Evolutionary conservation across 2,888 invertebrate species (phyloP).

Genomic region (Philhelius pedissequus): DNA sequence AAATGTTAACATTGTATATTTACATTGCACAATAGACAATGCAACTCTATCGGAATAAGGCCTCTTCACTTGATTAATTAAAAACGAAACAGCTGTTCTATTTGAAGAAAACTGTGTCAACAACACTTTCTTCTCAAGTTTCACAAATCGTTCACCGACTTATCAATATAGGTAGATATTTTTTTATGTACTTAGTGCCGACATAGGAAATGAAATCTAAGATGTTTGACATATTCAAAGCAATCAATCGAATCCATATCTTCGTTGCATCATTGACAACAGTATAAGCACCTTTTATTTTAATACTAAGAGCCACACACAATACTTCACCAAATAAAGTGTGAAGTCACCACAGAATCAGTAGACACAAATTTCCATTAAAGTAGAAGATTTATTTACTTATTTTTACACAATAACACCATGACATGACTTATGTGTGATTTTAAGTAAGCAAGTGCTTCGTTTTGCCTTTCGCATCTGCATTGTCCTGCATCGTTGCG

Average conservation of each 20-base stretch:
- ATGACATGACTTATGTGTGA: conserved; percentile 49
- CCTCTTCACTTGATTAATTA: background rate
- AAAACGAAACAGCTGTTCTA: background rate
- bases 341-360: conserved; percentile 5
- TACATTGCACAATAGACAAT: too few species aligned
- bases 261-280: background rate
- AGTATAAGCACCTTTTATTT: background rate
- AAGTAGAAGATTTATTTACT: conserved; percentile 13
- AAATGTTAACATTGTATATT: too few species aligned
- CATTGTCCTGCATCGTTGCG: background rate
- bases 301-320: background rate
- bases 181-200: background rate
- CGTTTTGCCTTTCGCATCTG: background rate
- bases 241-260: background rate
- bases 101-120: conserved; percentile 20
- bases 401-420: conserved; percentile 44
- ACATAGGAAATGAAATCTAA: conserved; percentile 14
- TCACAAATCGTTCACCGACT: background rate
- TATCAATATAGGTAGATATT: background rate
- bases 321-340: background rate
- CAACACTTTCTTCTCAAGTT: background rate
- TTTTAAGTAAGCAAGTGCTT: conserved; percentile 36
- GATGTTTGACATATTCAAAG: conserved; percentile 14
- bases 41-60: background rate
- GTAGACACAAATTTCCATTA: conserved; percentile 13